These are phyloP conservation scores for Amphiprion ocellaris DNA, from an alignment of 2,113 vertebrate genomes.

Conservation along the genomic window DNA sequence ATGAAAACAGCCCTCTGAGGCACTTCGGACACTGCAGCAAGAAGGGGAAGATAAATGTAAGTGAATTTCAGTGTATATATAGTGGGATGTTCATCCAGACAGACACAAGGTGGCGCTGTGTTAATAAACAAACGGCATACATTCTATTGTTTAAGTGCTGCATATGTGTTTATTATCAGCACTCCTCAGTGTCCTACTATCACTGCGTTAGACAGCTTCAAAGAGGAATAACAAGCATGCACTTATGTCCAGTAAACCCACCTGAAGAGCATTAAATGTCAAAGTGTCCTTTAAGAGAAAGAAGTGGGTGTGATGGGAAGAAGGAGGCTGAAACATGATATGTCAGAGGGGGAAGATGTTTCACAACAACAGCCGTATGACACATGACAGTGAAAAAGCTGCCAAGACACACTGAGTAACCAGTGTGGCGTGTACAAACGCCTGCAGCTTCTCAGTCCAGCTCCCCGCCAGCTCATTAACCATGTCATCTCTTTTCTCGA, in stretches of 20 bases:
- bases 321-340: conserved; percentile 62
- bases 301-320: conserved; percentile 57
- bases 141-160: conserved; percentile 8
- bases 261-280: conserved; percentile 74
- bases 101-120: conserved; percentile 75
- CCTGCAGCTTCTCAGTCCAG: conserved; percentile 45
- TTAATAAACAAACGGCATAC: conserved; percentile 25
- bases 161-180: conserved; percentile 3
- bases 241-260: conserved; percentile 59
- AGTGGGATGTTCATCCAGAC: conserved; percentile 10
- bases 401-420: conserved; percentile 48
- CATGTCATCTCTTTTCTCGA: conserved; percentile 44
- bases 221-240: conserved; percentile 34
- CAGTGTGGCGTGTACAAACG: conserved; percentile 39
- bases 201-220: conserved; percentile 31
- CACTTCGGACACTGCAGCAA: conserved; percentile 72
- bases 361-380: conserved; percentile 62
- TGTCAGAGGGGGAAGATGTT: conserved; percentile 56
- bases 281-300: conserved; percentile 73
- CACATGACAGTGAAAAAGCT: conserved; percentile 53
- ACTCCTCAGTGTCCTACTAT: conserved; percentile 20
- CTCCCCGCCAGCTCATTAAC: conserved; percentile 56
- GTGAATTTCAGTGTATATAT: conserved; percentile 4
- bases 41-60: neutral
- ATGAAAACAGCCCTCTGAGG: conserved; percentile 76